Conservation (phyloP, 2,888 invertebrate species). For the Siphlonurus alternatus region DNA sequence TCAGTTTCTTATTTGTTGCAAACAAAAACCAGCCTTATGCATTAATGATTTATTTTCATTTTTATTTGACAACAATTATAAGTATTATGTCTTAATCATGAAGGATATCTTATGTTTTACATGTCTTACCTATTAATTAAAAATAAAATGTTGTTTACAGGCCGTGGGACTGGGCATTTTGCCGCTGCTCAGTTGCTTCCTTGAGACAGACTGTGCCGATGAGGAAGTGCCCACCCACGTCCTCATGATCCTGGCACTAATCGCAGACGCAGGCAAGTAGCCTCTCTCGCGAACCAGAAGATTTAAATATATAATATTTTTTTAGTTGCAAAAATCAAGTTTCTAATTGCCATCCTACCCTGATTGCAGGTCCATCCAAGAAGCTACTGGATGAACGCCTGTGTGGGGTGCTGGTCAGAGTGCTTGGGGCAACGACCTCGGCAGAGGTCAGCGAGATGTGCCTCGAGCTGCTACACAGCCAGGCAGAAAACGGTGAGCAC, state of each 20-base stretch:
- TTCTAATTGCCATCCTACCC: no score
- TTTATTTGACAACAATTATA: no score
- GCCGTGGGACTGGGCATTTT: conserved; percentile 31
- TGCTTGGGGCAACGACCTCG: conserved; percentile 44
- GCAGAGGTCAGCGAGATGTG: conserved; percentile 59
- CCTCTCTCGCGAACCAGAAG: no score
- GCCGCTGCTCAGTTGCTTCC: conserved; percentile 29
- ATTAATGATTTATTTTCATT: no score
- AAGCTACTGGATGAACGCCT: conserved; percentile 31
- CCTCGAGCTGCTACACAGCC: conserved; percentile 55
- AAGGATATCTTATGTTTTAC: no score
- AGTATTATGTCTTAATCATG: no score
- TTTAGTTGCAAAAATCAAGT: no score
- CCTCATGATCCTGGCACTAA: conserved; percentile 30
- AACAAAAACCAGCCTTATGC: no score
- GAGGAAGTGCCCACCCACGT: conserved; percentile 33
- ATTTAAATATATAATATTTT: no score
- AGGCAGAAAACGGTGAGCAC: conserved; percentile 52
- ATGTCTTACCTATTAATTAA: no score
- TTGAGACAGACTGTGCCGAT: conserved; percentile 28
- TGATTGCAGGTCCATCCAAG: conserved; percentile 4
- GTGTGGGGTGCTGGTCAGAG: conserved; percentile 40
- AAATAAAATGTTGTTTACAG: no score
- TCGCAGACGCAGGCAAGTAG: conserved; percentile 32
- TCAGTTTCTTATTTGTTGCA: no score